A percentile compares a stretch with the other conserved stretches of the same genome.
Evolutionary conservation across 2,797 vertebrate species (phyloP).

Genomic region (Erithacus rubecula): DNA sequence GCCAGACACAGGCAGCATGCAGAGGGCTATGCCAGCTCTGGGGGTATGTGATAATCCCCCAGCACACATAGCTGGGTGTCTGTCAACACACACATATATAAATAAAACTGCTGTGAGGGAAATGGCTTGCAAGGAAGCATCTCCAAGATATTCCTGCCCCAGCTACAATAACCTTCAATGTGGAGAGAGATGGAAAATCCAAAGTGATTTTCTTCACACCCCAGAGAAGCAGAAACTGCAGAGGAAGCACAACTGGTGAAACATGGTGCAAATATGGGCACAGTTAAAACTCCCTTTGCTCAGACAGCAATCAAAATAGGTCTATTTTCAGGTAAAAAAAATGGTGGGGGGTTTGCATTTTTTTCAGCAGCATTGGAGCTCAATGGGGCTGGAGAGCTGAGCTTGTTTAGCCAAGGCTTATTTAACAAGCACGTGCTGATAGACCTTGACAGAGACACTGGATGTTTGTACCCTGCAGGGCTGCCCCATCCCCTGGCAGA

Average conservation of each 20-base stretch:
- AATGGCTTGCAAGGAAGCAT: not conserved
- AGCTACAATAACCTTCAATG: not conserved
- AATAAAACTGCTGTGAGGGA: not conserved
- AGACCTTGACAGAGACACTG: not conserved
- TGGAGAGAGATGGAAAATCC: not conserved
- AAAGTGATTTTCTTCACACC: not conserved
- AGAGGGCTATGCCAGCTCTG: not conserved
- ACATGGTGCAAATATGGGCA: not conserved
- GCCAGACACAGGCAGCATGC: not conserved
- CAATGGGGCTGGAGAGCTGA: fast-evolving
- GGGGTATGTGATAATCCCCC: not conserved
- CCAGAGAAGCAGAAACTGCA: not conserved
- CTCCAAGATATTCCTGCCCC: not conserved
- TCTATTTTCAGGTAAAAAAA: not conserved
- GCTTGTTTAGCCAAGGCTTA: not conserved
- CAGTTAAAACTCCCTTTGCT: not conserved
- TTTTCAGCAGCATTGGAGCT: not conserved
- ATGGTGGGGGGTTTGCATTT: fast-evolving
- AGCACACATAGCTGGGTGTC: not conserved
- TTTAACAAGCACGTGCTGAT: not conserved
- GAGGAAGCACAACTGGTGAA: not conserved
- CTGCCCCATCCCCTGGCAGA: not conserved
- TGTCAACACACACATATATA: not conserved
- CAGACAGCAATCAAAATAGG: not conserved
- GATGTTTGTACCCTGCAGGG: not conserved